These are phyloP conservation scores for Myathropa florea DNA, from an alignment of 2,888 invertebrate species.

Conservation along the genomic window DNA sequence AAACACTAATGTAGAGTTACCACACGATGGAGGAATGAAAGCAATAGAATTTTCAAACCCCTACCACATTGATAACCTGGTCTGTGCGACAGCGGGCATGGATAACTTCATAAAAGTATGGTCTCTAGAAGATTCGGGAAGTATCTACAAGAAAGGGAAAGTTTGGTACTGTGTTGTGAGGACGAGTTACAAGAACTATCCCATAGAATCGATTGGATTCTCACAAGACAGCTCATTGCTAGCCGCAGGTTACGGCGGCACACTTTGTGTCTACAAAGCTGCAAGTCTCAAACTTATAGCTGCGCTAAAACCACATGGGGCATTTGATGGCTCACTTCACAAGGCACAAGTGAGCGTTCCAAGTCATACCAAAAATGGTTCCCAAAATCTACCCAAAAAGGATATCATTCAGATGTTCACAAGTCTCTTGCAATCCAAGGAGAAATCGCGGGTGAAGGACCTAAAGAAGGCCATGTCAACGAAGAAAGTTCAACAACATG, in stretches of 20 bases:
- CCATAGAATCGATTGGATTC: conserved; percentile 84
- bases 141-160: conserved; percentile 82
- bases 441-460: conserved; percentile 74
- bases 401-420: conserved; percentile 75
- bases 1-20: conserved; percentile 88
- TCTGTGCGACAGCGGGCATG: conserved; percentile 85
- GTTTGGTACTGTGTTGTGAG: conserved; percentile 86
- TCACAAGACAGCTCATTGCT: conserved; percentile 89
- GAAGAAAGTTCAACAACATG: conserved; percentile 49
- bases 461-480: conserved; percentile 66
- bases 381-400: neutral
- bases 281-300: conserved; percentile 83
- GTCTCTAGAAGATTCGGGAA: conserved; percentile 83
- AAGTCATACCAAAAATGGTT: conserved; percentile 72
- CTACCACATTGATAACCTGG: conserved; percentile 81
- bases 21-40: conserved; percentile 85
- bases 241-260: conserved; percentile 85
- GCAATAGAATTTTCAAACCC: conserved; percentile 83
- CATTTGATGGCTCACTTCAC: conserved; percentile 76
- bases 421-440: conserved; percentile 75
- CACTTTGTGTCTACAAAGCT: conserved; percentile 87
- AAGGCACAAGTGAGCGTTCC: conserved; percentile 76
- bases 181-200: conserved; percentile 84
- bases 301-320: conserved; percentile 80
- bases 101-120: conserved; percentile 88